These are phyloP conservation scores for Drosophila pectinifera DNA, from an alignment of 1,140 invertebrate genomes.

Conservation along the genomic window DNA sequence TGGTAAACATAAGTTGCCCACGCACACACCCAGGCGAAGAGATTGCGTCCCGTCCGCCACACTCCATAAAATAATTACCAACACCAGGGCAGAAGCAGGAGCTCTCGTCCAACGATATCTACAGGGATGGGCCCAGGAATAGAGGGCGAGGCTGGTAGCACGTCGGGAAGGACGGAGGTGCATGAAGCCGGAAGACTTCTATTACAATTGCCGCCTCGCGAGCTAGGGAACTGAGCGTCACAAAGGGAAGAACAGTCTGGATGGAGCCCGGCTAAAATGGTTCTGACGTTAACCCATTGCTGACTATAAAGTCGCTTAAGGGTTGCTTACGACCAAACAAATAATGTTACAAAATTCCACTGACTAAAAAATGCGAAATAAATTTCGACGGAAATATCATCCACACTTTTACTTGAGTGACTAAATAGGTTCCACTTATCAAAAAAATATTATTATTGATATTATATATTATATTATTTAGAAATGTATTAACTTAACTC, in stretches of 20 bases:
- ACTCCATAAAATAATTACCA: constrained; percentile 81
- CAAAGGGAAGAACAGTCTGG: background rate
- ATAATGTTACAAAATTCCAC: no score
- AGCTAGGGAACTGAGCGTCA: constrained; percentile 1
- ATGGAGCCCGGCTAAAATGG: background rate
- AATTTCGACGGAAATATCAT: no score
- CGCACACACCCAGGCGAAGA: constrained; percentile 46
- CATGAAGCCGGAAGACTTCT: constrained; percentile 43
- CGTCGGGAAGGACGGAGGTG: constrained; percentile 18
- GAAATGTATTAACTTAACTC: no score
- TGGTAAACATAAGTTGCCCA: constrained; percentile 80
- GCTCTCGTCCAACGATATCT: constrained; percentile 5
- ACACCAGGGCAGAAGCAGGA: constrained; percentile 51
- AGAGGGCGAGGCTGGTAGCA: background rate
- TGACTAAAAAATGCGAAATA: no score
- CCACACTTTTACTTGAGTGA: no score
- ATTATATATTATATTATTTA: no score
- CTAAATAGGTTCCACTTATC: no score
- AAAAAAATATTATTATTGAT: no score
- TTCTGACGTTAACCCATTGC: constrained; percentile 13
- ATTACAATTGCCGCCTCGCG: constrained; percentile 34
- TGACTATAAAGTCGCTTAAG: background rate
- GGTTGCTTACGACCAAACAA: background rate
- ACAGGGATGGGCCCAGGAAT: background rate
- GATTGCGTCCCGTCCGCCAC: constrained; percentile 39